Conservation (phyloP, 2,888 invertebrate species). For the Dicranocentrus wangi region DNA sequence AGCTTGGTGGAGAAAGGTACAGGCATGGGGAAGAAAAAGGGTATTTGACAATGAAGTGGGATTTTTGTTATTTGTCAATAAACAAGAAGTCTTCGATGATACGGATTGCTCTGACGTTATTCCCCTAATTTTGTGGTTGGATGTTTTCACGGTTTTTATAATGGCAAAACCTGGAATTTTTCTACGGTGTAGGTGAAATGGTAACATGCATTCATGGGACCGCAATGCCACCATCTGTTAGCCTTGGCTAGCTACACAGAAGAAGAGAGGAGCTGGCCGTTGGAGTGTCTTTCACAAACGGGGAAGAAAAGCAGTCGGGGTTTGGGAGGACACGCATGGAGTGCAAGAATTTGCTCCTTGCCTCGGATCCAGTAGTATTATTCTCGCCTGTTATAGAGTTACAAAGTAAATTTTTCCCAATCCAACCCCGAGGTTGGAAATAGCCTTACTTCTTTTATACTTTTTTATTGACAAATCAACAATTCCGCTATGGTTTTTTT, state of each 20-base stretch:
- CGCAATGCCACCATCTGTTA: constrained; percentile 5
- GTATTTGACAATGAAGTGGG: constrained; percentile 2
- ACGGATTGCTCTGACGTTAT: too few species aligned
- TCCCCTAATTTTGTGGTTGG: neutral
- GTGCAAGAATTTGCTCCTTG: neutral
- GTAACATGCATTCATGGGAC: constrained; percentile 1
- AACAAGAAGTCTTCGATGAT: neutral
- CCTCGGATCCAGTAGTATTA: neutral
- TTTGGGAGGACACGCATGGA: constrained; percentile 20
- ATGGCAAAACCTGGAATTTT: neutral
- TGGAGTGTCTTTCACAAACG: neutral
- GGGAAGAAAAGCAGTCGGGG: neutral
- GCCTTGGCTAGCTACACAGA: neutral
- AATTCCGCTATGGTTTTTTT: neutral
- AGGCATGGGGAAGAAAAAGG: neutral
- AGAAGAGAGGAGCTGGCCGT: too few species aligned
- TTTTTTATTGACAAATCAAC: constrained; percentile 49
- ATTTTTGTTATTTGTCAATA: neutral
- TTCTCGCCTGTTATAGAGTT: constrained; percentile 66
- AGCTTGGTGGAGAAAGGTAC: constrained; percentile 15
- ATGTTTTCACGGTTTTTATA: too few species aligned
- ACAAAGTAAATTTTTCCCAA: constrained; percentile 72
- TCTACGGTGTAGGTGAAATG: neutral
- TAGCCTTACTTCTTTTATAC: constrained; percentile 15
- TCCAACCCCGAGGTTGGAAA: constrained; percentile 69